Percentiles rank a stretch among this genome's conserved stretches.
phyloP scores from a whole-genome alignment of 1,140 invertebrate species.

The Drosophila sucinea region DNA sequence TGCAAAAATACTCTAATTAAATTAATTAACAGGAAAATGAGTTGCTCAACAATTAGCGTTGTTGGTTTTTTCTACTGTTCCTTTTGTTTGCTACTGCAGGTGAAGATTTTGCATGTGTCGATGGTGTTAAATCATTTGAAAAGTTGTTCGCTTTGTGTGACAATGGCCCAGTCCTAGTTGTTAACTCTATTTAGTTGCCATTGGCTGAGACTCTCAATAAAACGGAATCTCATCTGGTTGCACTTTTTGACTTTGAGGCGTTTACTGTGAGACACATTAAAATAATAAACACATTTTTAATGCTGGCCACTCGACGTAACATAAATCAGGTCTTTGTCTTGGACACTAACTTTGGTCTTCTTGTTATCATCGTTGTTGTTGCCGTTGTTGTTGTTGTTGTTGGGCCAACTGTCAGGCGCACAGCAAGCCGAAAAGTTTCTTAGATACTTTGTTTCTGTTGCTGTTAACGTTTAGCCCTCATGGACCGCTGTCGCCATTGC shows the following conservation, averaged over 20 bases:
- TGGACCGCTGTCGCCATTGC: conserved; percentile 37
- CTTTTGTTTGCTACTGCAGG: conserved; percentile 29
- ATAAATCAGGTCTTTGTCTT: conserved; percentile 71
- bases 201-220: too few relatives aligned
- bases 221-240: conserved; percentile 18
- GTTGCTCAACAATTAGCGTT: conserved; percentile 66
- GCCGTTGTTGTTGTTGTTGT: conserved; percentile 24
- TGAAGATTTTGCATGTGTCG: conserved; percentile 40
- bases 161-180: too few relatives aligned
- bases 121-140: not conserved
- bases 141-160: not conserved
- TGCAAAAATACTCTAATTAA: conserved; percentile 61
- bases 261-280: conserved; percentile 49
- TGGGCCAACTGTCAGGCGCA: conserved; percentile 51
- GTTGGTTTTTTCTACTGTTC: conserved; percentile 20
- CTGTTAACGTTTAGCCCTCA: conserved; percentile 46
- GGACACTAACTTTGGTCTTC: conserved; percentile 45
- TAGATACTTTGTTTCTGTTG: conserved; percentile 29
- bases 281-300: conserved; percentile 74
- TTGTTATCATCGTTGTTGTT: not conserved
- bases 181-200: not conserved
- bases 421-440: conserved; percentile 37
- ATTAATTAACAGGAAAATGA: conserved; percentile 77
- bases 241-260: conserved; percentile 23
- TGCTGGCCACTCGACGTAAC: conserved; percentile 40